A percentile compares a stretch with the other conserved stretches of the same genome.
Evolutionary conservation across 1,140 invertebrate species (phyloP).

Genomic region (Brachystomella parvula): DNA sequence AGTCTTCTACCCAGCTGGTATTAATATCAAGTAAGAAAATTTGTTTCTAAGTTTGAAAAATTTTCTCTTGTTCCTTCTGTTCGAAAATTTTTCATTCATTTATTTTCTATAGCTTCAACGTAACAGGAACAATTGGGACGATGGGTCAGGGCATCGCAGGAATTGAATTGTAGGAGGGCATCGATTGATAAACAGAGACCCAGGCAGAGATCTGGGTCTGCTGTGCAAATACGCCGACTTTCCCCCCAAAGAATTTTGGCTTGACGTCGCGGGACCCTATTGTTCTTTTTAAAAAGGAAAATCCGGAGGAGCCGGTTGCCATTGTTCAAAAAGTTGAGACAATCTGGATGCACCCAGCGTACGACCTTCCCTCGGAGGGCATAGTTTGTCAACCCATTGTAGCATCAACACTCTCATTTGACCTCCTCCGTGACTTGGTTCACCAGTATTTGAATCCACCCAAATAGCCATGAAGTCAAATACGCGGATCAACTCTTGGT

Average conservation of each 20-base stretch:
- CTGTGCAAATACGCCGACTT: background rate
- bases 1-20: slow-evolving; percentile 1
- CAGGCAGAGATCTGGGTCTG: slow-evolving; percentile 1
- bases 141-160: background rate
- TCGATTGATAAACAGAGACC: background rate
- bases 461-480: slow-evolving; percentile 2
- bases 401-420: background rate
- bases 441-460: background rate
- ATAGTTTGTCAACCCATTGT: background rate
- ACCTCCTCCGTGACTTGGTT: background rate
- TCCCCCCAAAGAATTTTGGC: background rate
- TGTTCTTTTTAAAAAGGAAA: background rate
- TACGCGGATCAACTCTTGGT: too few relatives aligned
- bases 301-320: background rate
- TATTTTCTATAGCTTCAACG: slow-evolving; percentile 6
- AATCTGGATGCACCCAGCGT: background rate
- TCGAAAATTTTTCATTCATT: too few relatives aligned
- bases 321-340: background rate
- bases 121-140: background rate
- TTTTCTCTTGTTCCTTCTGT: too few relatives aligned
- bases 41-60: too few relatives aligned
- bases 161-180: background rate
- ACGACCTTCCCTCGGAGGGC: background rate
- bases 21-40: too few relatives aligned
- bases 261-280: background rate